These are phyloP conservation scores for Cylas formicarius DNA, from an alignment of 1,140 invertebrate genomes.

Conservation along the genomic window DNA sequence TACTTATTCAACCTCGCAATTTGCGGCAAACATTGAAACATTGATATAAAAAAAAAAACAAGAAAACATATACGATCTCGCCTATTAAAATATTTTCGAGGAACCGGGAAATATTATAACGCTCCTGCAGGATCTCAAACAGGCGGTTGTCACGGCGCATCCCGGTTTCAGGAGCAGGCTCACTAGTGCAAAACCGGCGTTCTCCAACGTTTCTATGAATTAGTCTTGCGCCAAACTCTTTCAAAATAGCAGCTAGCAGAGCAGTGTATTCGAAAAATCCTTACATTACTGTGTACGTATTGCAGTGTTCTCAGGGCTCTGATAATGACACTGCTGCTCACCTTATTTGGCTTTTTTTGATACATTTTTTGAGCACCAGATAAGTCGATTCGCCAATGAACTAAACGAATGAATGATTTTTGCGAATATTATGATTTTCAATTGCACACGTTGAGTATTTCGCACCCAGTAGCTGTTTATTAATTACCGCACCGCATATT, in stretches of 20 bases:
- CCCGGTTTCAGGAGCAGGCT: slow-evolving; percentile 21
- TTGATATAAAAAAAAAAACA: too few relatives aligned
- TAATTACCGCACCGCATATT: slow-evolving; percentile 5
- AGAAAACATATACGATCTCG: too few relatives aligned
- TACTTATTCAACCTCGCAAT: too few relatives aligned
- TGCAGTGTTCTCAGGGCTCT: slow-evolving; percentile 13
- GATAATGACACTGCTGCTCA: slow-evolving; percentile 20
- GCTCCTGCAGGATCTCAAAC: too few relatives aligned
- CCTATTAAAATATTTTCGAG: too few relatives aligned
- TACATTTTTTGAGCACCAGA: background rate
- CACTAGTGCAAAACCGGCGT: slow-evolving; percentile 23
- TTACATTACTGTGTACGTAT: slow-evolving; percentile 30
- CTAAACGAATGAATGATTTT: background rate
- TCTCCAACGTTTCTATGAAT: slow-evolving; percentile 17
- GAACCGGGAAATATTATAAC: too few relatives aligned
- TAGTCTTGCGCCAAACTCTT: slow-evolving; percentile 30
- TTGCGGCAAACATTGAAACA: too few relatives aligned
- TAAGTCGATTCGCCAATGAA: background rate
- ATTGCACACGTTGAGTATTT: slow-evolving; percentile 2
- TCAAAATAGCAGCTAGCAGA: slow-evolving; percentile 20
- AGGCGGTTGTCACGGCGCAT: too few relatives aligned
- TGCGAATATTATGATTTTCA: slow-evolving; percentile 6
- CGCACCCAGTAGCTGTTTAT: slow-evolving; percentile 6
- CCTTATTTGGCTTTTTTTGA: slow-evolving; percentile 7
- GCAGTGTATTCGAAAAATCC: slow-evolving; percentile 18